Evolutionary conservation across 2,113 vertebrate genomes (phyloP), one percentile per base, ranked within the genome.

Genomic region (Benitochromis conjunctus): DNA sequence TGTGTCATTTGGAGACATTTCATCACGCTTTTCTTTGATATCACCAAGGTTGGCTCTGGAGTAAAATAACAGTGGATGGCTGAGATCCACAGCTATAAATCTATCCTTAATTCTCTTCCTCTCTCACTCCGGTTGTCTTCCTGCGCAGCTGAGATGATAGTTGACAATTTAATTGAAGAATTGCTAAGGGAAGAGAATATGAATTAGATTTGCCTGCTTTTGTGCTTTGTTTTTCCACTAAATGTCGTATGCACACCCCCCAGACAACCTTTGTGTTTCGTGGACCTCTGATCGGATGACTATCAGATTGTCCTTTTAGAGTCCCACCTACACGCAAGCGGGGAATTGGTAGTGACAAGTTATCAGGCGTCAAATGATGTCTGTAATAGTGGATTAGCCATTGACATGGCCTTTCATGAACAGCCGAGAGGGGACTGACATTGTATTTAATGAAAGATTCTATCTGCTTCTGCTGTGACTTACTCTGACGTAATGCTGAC

Each of bases 271-370:
- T 83, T 83, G 78, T 64, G 38, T 85, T 87, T 86, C 78, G 79
- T 31, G 26, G 74, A 56, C 53, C 74, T 83, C 80, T 84, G 89
- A 89, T 88, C 82, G 79, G 78, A 43, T 13, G 83, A 76, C 71
- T 90, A 92, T 94, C 91, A 89, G 87, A 95, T 93, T 89, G 92
- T 93, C 88, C 94, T 95, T 66, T 93, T 94, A 84, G 85, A 88
- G 84, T 90, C 62, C 79, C 82, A 92, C 88, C 86, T 87, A 79
- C 69, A 78, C n/a, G 19, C 55, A 29, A 86, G 78, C 54, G 78
- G 82, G 66, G 92, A 93, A 93, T 94, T 88, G 86, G 81, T 90
- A 88, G 83, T 94, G 92, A 94, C 95, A 95, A 91, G 81, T 94
- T 94, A 96, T 96, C 89, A 88, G 90, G 84, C 87, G 38, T 92